Base-by-base conservation (phyloP, 2,113 vertebrate species). In the Oreochromis aureus region DNA sequence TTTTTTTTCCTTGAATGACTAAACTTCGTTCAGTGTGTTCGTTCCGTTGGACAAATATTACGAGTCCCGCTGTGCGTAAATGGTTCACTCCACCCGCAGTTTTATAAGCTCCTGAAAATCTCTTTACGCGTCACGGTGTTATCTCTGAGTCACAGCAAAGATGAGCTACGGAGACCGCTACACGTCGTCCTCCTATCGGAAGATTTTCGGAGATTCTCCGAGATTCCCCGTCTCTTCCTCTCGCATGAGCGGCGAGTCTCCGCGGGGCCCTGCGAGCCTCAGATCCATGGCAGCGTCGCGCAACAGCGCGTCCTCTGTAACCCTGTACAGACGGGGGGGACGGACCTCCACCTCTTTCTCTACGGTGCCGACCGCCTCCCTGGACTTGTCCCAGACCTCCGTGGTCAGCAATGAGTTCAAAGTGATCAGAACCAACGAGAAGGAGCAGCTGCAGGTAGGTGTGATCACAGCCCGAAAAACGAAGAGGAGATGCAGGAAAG, bases 391-490 rank as follows among this genome's bases (percentile, higher is more conserved):
- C 84, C 96, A 97, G 89, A 96, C 96, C 81, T 95, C 96, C 3
- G 95, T 94, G n/a, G 92, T 95, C 87, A 96, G 96, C 94, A 96
- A 95, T 73, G 97, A 97, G 51, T 92, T 97, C 32, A 97, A 97
- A 87, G 95, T 97, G 71, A 95, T 96, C n/a, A 94, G 97, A 82
- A 97, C 96, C 13, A 98, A 96, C 90, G 97, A 98, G 92, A 98
- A 98, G 90, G 97, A 98, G 94, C 97, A 98, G 93, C 95, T 98
- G 51, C 97, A 98, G 94, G 97, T 94, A 36, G 32, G 88, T 71
- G 24, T 32, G 16, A 53, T 30, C 71, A 32, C 71, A 76, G 2
- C 44, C 24, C 16, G 44, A 76, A 24, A 32, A 76, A 78, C 24
- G 46, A 51, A 19, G 16, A 0, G 27, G 44, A n/a, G 71, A 32